These are phyloP conservation scores for Nylanderia fulva DNA, from an alignment of 1,140 invertebrate species.

Conservation along the genomic window DNA sequence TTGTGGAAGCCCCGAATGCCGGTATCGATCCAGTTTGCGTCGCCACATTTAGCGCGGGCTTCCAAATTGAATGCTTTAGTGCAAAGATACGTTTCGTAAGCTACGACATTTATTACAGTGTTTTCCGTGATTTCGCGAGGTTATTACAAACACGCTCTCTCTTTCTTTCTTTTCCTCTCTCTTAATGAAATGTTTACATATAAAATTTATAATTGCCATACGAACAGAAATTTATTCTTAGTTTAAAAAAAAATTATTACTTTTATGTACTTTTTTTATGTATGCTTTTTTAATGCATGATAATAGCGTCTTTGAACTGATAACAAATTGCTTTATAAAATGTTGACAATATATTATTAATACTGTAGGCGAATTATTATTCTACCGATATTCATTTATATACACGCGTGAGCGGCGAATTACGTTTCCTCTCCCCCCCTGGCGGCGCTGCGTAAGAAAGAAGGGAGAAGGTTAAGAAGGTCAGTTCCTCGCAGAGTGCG, in stretches of 20 bases:
- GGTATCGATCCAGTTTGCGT: slow-evolving; percentile 10
- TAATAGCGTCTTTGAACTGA: neutral
- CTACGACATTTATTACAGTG: slow-evolving; percentile 6
- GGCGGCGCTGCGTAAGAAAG: too few species aligned
- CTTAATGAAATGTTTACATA: neutral
- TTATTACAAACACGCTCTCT: neutral
- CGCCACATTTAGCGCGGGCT: slow-evolving; percentile 18
- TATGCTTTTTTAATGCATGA: neutral
- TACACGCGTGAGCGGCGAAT: too few species aligned
- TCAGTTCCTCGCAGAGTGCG: too few species aligned
- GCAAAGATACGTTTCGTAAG: slow-evolving; percentile 28
- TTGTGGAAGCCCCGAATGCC: neutral
- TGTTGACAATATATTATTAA: neutral
- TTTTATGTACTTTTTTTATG: neutral
- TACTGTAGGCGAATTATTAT: too few species aligned
- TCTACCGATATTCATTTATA: too few species aligned
- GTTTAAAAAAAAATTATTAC: neutral
- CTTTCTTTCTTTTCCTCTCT: neutral
- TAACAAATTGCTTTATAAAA: neutral
- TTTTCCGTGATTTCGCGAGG: neutral
- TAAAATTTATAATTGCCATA: neutral
- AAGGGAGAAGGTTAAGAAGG: too few species aligned
- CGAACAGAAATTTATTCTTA: neutral
- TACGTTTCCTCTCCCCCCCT: too few species aligned
- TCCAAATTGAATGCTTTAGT: slow-evolving; percentile 40